These are phyloP conservation scores for Drosophila jambulina DNA, from an alignment of 1,140 invertebrate species.

Conservation along the genomic window DNA sequence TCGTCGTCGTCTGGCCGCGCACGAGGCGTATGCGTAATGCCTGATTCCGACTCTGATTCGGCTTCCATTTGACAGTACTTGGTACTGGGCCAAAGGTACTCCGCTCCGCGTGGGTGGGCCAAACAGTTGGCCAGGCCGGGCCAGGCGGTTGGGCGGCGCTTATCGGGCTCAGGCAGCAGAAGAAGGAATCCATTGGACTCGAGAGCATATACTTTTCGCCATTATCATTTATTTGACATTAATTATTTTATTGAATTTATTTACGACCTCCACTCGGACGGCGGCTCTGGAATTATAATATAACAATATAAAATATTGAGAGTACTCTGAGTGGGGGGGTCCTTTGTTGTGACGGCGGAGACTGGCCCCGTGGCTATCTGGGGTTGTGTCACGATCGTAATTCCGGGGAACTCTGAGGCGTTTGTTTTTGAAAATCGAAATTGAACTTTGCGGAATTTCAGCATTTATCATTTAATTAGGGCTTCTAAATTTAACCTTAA, in stretches of 20 bases:
- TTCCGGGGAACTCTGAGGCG: constrained; percentile 18
- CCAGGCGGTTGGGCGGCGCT: not conserved
- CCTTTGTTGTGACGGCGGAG: constrained; percentile 3
- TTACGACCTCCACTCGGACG: constrained; percentile 27
- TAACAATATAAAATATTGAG: constrained; percentile 35
- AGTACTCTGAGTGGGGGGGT: not conserved
- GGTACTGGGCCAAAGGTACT: constrained; percentile 28
- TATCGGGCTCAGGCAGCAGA: constrained; percentile 7
- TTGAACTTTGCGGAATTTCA: not conserved
- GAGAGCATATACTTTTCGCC: constrained; percentile 2
- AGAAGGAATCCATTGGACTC: not conserved
- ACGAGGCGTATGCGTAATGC: constrained; percentile 59
- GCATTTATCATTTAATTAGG: not conserved
- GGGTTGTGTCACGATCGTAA: constrained; percentile 3
- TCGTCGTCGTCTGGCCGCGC: constrained; percentile 4
- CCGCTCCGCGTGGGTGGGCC: constrained; percentile 26
- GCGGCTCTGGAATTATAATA: constrained; percentile 24
- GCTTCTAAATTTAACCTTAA: not conserved
- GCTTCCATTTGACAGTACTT: constrained; percentile 1
- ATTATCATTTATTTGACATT: constrained; percentile 47
- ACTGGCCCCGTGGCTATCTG: constrained; percentile 9
- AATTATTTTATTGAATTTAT: constrained; percentile 46
- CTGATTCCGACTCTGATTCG: constrained; percentile 2
- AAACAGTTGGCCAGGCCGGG: constrained; percentile 13
- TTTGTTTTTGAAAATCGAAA: not conserved